A percentile compares a stretch with the other conserved stretches of the same genome.
Conservation (phyloP, 2,797 vertebrate species). For the Darevskia nairensis region DNA sequence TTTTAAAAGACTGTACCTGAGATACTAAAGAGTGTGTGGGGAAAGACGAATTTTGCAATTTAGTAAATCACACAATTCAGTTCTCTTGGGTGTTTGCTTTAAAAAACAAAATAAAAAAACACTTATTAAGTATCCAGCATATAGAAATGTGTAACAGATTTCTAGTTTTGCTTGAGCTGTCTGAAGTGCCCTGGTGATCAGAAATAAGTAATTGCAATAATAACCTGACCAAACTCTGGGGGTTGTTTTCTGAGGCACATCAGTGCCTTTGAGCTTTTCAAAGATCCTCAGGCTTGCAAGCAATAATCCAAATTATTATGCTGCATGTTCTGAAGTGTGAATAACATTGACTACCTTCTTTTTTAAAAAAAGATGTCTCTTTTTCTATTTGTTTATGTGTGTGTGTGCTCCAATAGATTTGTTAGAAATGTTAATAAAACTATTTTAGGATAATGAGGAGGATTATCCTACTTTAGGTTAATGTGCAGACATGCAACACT, state of each 20-base stretch:
- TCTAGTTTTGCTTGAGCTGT: background rate
- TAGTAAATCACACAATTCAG: background rate
- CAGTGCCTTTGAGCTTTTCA: slow-evolving; percentile 50
- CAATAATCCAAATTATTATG: slow-evolving; percentile 28
- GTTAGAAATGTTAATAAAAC: no score
- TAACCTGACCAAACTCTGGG: slow-evolving; percentile 33
- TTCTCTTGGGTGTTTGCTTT: accelerated
- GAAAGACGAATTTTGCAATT: background rate
- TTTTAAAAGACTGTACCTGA: no score
- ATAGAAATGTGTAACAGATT: background rate
- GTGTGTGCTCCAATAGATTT: no score
- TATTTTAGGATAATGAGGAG: no score
- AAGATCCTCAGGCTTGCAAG: slow-evolving; percentile 54
- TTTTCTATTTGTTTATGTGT: no score
- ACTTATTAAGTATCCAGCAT: background rate
- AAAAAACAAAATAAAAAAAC: no score
- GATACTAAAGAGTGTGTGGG: background rate
- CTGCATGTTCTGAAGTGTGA: slow-evolving; percentile 59
- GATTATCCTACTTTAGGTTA: no score
- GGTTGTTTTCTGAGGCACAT: slow-evolving; percentile 16
- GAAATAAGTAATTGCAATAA: background rate
- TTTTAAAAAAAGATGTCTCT: background rate
- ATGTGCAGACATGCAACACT: no score
- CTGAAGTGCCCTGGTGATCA: background rate
- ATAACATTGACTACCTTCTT: slow-evolving; percentile 38